These are phyloP conservation scores for Chloroceryle aenea DNA, from an alignment of 2,113 vertebrate species.

Conservation along the genomic window DNA sequence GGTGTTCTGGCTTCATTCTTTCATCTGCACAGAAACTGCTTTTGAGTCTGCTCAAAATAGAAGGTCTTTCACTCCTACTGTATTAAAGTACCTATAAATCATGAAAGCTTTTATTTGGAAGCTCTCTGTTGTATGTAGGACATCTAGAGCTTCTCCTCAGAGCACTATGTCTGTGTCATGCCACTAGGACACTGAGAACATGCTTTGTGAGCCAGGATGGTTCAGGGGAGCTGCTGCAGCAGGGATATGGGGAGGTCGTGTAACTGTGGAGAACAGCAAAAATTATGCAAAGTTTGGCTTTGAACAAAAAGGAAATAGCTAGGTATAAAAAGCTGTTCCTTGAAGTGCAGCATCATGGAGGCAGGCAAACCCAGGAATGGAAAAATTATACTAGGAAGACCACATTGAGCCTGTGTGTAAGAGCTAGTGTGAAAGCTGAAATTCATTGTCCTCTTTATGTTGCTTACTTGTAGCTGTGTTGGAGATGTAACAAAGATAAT, in stretches of 20 bases:
- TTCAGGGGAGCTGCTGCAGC: background rate
- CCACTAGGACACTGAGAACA: background rate
- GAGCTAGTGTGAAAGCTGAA: background rate
- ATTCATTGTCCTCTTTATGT: background rate
- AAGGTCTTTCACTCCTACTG: background rate
- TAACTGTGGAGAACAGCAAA: background rate
- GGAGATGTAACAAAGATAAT: background rate
- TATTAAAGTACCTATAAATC: background rate
- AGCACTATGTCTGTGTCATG: fast-evolving
- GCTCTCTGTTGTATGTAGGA: background rate
- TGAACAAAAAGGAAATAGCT: background rate
- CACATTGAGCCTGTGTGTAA: background rate
- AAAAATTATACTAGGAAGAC: background rate
- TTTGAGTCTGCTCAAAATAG: background rate
- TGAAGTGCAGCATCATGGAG: background rate
- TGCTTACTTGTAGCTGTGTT: background rate
- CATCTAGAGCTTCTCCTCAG: background rate
- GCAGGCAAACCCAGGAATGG: background rate
- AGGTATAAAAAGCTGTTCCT: background rate
- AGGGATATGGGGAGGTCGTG: fast-evolving
- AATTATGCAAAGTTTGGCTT: background rate
- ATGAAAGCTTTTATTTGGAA: background rate
- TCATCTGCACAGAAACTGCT: background rate
- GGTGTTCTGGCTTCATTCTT: background rate
- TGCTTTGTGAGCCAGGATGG: background rate